A percentile compares a stretch with the other conserved stretches of the same genome.
Conservation (phyloP, 2,113 vertebrate genomes). For the Ia io region DNA sequence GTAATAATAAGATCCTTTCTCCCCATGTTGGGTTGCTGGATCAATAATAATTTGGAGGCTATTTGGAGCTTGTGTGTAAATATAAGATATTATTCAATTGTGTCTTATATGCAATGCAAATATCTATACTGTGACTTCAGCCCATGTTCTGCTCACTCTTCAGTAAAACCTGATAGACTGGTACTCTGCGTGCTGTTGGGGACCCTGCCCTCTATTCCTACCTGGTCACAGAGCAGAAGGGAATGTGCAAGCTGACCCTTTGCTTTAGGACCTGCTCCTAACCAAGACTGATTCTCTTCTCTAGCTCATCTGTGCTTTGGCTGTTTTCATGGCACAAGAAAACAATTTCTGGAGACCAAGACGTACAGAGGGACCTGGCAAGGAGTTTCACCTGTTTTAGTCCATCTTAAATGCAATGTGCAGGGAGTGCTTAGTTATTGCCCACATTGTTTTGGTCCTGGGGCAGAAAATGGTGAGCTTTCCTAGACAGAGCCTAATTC, state of each 20-base stretch:
- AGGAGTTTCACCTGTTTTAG: neutral
- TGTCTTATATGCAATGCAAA: neutral
- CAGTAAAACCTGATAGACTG: neutral
- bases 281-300: neutral
- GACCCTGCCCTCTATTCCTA: neutral
- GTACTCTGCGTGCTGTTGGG: neutral
- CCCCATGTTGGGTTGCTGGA: neutral
- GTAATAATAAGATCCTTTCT: neutral
- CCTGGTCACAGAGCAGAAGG: neutral
- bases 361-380: neutral
- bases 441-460: neutral
- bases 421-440: neutral
- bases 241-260: neutral
- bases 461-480: neutral
- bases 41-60: neutral
- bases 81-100: neutral
- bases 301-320: neutral
- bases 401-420: neutral
- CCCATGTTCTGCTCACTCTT: neutral
- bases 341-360: neutral
- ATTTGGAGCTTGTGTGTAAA: neutral
- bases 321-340: neutral
- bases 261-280: neutral
- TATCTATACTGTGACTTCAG: neutral
- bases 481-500: neutral